A percentile compares a stretch with the other conserved stretches of the same genome.
Conservation (phyloP, 2,797 vertebrate genomes). For the Brachymystax lenok region DNA sequence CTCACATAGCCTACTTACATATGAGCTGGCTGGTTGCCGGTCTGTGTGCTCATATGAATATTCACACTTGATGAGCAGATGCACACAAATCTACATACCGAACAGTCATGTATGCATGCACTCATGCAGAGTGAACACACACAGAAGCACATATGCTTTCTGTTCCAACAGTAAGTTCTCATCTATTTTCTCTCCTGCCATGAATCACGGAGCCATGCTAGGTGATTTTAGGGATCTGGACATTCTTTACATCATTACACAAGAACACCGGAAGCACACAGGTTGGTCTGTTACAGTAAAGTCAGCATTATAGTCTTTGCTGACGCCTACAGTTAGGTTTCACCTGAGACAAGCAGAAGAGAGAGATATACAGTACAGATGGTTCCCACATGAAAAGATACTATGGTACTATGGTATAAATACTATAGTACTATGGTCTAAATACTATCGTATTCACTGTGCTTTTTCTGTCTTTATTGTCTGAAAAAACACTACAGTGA, state of each 20-base stretch:
- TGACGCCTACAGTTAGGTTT: constrained; percentile 66
- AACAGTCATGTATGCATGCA: constrained; percentile 51
- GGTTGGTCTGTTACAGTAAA: constrained; percentile 63
- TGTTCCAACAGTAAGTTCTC: neutral
- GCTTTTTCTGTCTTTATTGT: too few relatives aligned
- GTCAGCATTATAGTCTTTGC: constrained; percentile 71
- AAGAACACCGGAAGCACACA: constrained; percentile 38
- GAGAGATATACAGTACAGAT: constrained; percentile 47
- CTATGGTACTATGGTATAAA: too few relatives aligned
- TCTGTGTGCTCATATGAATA: constrained; percentile 34
- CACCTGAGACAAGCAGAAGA: constrained; percentile 56
- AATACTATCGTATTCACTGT: too few relatives aligned
- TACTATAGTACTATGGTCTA: too few relatives aligned
- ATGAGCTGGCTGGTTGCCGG: constrained; percentile 28
- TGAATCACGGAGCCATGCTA: constrained; percentile 58
- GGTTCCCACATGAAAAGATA: neutral
- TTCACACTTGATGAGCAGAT: constrained; percentile 62
- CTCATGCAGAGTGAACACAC: constrained; percentile 39
- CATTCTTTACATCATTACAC: constrained; percentile 55
- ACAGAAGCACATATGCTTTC: constrained; percentile 64
- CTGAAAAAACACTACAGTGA: too few relatives aligned
- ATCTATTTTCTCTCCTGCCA: constrained; percentile 32
- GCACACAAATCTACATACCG: constrained; percentile 59
- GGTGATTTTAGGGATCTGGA: constrained; percentile 49
- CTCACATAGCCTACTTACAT: constrained; percentile 7